Evolutionary conservation across 2,888 invertebrate genomes (phyloP).

Genomic region (Sepiola atlantica): DNA sequence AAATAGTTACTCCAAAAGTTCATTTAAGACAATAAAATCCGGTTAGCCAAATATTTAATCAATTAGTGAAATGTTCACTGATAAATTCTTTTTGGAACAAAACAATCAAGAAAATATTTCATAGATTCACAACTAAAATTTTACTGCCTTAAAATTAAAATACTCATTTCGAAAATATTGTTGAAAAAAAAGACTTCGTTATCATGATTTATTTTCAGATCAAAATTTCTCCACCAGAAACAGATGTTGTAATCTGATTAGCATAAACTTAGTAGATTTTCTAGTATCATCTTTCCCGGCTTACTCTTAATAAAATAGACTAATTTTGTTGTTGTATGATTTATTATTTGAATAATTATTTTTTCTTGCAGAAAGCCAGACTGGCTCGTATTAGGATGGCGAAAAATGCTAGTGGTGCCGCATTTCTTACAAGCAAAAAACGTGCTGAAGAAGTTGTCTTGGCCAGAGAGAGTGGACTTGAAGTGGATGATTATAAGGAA

Average conservation of each 20-base stretch:
- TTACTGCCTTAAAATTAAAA: neutral
- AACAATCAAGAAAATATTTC: neutral
- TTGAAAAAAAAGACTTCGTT: neutral
- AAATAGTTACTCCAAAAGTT: neutral
- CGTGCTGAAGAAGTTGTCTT: slow-evolving; percentile 86
- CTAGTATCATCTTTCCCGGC: neutral
- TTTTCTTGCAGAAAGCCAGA: slow-evolving; percentile 91
- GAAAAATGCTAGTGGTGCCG: slow-evolving; percentile 98
- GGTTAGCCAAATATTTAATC: neutral
- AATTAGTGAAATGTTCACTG: neutral
- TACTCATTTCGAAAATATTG: neutral
- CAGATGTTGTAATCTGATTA: neutral
- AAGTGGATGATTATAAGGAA: slow-evolving; percentile 90
- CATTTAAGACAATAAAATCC: neutral
- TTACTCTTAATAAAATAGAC: neutral
- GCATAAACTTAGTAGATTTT: neutral
- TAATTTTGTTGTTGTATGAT: neutral
- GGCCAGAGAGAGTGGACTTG: slow-evolving; percentile 85
- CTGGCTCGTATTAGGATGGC: slow-evolving; percentile 98
- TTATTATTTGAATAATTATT: slow-evolving; percentile 35
- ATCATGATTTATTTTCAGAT: neutral
- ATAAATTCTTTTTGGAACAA: neutral
- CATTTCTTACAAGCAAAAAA: slow-evolving; percentile 98
- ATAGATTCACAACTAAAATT: neutral
- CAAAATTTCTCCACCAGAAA: neutral